These are phyloP conservation scores for Spodoptera litura DNA, from an alignment of 1,140 invertebrate genomes.

Conservation along the genomic window DNA sequence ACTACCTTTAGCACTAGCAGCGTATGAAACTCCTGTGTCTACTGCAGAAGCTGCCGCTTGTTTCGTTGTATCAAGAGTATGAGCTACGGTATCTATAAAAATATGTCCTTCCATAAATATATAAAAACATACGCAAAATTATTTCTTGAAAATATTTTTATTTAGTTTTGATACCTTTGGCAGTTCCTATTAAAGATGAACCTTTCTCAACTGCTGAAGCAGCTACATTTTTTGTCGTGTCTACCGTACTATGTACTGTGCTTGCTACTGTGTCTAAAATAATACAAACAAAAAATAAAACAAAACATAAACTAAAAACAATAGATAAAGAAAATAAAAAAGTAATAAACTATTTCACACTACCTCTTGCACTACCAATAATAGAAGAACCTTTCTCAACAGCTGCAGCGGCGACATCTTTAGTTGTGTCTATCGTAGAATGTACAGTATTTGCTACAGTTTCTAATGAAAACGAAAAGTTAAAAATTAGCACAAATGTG, in stretches of 20 bases:
- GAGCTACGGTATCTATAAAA: conserved; percentile 33
- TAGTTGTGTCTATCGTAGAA: conserved; percentile 68
- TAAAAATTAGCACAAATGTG: conserved; percentile 8
- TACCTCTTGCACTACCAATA: conserved; percentile 71
- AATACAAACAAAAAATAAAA: background rate
- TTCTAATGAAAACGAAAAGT: conserved; percentile 43
- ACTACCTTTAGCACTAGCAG: conserved; percentile 38
- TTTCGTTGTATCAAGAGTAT: conserved; percentile 48
- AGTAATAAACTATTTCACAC: background rate
- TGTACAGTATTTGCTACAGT: conserved; percentile 57
- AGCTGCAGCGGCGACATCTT: conserved; percentile 66
- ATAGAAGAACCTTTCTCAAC: conserved; percentile 67
- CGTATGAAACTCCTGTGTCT: conserved; percentile 45
- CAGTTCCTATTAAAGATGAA: conserved; percentile 22
- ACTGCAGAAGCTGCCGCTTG: conserved; percentile 44
- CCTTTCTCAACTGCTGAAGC: conserved; percentile 35
- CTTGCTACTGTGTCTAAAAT: conserved; percentile 45
- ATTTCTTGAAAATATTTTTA: background rate
- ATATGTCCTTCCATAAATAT: background rate
- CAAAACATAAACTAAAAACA: background rate
- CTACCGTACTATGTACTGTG: conserved; percentile 43
- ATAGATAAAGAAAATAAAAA: background rate
- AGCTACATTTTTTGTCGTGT: conserved; percentile 44
- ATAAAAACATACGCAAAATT: background rate
- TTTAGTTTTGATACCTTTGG: conserved; percentile 37